Conservation (phyloP, 2,113 vertebrate species). For the Ascaphus truei region DNA sequence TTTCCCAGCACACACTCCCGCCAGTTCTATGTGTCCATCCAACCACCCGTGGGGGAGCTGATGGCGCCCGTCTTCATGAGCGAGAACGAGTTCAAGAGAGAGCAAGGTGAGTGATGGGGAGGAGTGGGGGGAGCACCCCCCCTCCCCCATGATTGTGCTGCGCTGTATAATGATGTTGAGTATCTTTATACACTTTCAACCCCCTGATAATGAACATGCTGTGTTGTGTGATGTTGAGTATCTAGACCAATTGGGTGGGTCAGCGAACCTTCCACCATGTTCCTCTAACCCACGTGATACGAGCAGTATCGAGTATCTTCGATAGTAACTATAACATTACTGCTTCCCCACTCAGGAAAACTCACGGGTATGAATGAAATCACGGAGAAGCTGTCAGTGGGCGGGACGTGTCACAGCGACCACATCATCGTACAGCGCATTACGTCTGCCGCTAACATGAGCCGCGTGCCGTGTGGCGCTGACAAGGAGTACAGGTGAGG, state of each 20-base stretch:
- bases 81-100: slow-evolving; percentile 94
- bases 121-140: too few species aligned
- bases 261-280: too few species aligned
- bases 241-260: too few species aligned
- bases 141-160: too few species aligned
- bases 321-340: too few species aligned
- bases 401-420: slow-evolving; percentile 70
- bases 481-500: slow-evolving; percentile 87
- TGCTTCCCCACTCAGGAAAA: slow-evolving; percentile 68
- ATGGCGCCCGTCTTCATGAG: slow-evolving; percentile 91
- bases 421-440: slow-evolving; percentile 85
- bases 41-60: slow-evolving; percentile 91
- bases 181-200: too few species aligned
- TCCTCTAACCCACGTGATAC: too few species aligned
- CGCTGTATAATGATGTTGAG: too few species aligned
- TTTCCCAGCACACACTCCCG: slow-evolving; percentile 78
- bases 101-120: slow-evolving; percentile 77
- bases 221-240: too few species aligned
- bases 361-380: slow-evolving; percentile 97
- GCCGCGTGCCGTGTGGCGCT: slow-evolving; percentile 86
- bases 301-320: too few species aligned
- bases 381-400: slow-evolving; percentile 79
- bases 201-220: too few species aligned
- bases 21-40: slow-evolving; percentile 94
- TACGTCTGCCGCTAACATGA: slow-evolving; percentile 77